These are phyloP conservation scores for Idaea aversata DNA, from an alignment of 2,888 invertebrate species.

Conservation along the genomic window DNA sequence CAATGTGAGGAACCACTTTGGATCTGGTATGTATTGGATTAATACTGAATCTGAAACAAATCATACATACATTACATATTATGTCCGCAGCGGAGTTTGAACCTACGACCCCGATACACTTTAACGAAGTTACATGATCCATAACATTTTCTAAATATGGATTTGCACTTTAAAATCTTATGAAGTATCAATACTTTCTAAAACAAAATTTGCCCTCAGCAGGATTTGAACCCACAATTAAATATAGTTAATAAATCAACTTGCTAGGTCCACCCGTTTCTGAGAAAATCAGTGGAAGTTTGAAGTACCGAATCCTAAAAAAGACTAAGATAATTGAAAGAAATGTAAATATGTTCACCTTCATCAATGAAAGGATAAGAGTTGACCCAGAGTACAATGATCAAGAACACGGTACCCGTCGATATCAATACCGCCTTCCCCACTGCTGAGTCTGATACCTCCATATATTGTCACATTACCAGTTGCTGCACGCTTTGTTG, in stretches of 20 bases:
- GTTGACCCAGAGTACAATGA: constrained; percentile 84
- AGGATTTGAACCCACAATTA: too few relatives aligned
- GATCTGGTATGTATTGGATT: constrained; percentile 74
- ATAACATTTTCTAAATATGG: too few relatives aligned
- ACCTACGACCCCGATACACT: too few relatives aligned
- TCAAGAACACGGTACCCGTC: constrained; percentile 74
- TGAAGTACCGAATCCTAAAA: too few relatives aligned
- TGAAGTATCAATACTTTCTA: too few relatives aligned
- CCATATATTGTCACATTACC: constrained; percentile 64
- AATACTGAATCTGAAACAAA: constrained; percentile 72
- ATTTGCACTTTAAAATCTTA: too few relatives aligned
- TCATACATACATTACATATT: constrained; percentile 7
- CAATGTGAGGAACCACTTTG: constrained; percentile 79
- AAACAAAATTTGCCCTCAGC: too few relatives aligned
- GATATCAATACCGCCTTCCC: constrained; percentile 81
- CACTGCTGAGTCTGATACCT: constrained; percentile 76
- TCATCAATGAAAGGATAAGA: constrained; percentile 84
- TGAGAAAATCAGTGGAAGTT: too few relatives aligned
- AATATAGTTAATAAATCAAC: too few relatives aligned
- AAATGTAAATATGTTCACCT: constrained; percentile 54
- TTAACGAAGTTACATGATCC: too few relatives aligned
- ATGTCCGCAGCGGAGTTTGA: too few relatives aligned
- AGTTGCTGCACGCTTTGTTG: constrained; percentile 7
- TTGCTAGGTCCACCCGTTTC: too few relatives aligned
- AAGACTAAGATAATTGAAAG: not conserved